Base-by-base conservation (phyloP, 1,140 invertebrate species). In the Euura lappo region DNA sequence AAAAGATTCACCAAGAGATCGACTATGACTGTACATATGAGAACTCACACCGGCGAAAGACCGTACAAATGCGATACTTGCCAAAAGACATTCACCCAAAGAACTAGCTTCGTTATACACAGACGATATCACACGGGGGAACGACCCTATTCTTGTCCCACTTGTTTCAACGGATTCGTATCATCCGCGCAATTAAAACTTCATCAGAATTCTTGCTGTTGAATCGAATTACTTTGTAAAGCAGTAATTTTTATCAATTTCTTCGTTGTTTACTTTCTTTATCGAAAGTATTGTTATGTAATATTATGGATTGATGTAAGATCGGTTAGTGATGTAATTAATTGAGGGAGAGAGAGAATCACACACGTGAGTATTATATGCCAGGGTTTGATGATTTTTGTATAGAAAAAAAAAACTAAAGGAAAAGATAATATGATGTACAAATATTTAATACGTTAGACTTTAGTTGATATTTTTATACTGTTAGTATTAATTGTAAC, bases 1-100 rank as follows among this genome's bases (percentile, higher is more conserved):
- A 90, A 91, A 77, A 86, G 86, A 2, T 92, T 92, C 79, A 91
- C 80, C 4, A 83, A 81, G 47, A 83, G 79, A 42, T 80, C 80
- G 0, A 84, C 81, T 72, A 69, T 80, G 3, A 72, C 78, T 43
- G 72, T 76, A 10, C 85, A 87, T 74, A 73, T 78, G 70, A 85
- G 89, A 13, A 87, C 78, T 43, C 87, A 89, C 73, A 86, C 84
- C 83, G 90, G 76, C 73, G 90, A 77, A 81, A 72, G 75, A 44
- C 78, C 78, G 2, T 86, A 86, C 73, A 77, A 77, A 74, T 91
- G 90, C 74, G 44, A 68, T 13, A 68, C 42, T 11, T 42, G 28
- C 28, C 67, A 4, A 6, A 68, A 43, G 28, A 42, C 67, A 43
- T 43, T 68, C 67, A 43, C 44, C 4, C 28, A 43, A 68, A 68